phyloP scores from a whole-genome alignment of 2,888 invertebrate species.

The Drosophila paucipuncta region DNA sequence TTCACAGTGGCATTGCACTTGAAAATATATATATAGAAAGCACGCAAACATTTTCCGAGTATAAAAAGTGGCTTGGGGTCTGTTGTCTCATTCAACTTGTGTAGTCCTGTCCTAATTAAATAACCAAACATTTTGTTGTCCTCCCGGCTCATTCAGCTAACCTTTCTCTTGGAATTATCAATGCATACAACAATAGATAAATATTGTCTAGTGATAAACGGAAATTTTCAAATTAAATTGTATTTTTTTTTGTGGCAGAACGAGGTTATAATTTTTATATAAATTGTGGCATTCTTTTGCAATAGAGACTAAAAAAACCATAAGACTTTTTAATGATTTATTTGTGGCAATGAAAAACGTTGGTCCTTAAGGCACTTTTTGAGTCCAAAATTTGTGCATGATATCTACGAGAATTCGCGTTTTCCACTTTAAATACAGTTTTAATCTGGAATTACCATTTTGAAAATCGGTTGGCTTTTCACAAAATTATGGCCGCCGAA shows the following conservation, averaged over 20 bases:
- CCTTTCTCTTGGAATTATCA: neutral
- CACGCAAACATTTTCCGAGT: neutral
- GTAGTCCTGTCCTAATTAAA: constrained; percentile 32
- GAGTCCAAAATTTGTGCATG: neutral
- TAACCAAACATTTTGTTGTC: constrained; percentile 18
- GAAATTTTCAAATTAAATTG: neutral
- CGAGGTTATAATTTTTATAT: neutral
- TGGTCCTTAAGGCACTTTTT: neutral
- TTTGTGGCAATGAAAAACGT: neutral
- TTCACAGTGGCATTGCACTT: constrained; percentile 69
- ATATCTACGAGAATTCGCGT: neutral
- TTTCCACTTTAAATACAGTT: neutral
- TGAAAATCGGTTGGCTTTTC: neutral
- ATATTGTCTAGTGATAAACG: neutral
- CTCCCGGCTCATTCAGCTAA: neutral
- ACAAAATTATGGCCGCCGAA: neutral
- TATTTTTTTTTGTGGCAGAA: neutral
- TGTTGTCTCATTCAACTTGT: neutral
- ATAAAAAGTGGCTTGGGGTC: neutral
- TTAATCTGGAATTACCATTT: neutral
- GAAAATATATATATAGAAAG: constrained; percentile 47
- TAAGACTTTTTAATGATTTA: neutral
- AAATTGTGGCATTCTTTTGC: neutral
- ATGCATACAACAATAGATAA: neutral
- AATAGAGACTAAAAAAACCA: neutral